phyloP scores from a whole-genome alignment of 2,888 invertebrate species.

The Anthrax anthrax region DNA sequence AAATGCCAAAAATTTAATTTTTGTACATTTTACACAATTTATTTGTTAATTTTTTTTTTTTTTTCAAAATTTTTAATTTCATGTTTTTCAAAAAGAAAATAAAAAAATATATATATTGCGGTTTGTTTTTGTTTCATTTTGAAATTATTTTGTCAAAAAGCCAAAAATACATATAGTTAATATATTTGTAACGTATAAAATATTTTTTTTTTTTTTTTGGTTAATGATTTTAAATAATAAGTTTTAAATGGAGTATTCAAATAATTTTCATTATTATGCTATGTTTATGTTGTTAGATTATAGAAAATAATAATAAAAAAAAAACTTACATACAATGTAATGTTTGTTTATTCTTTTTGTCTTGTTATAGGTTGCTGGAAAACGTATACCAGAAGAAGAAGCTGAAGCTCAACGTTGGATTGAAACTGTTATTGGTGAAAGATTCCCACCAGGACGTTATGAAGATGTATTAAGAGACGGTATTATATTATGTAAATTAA shows the following conservation, averaged over 20 bases:
- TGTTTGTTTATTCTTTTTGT: constrained; percentile 13
- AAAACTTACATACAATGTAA: not conserved
- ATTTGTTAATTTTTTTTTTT: too few relatives aligned
- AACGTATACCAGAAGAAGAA: constrained; percentile 66
- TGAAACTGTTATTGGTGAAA: constrained; percentile 63
- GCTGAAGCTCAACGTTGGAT: constrained; percentile 75
- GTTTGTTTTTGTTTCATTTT: not conserved
- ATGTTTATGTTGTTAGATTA: too few relatives aligned
- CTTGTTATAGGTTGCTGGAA: constrained; percentile 65
- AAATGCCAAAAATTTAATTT: not conserved
- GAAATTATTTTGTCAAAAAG: not conserved
- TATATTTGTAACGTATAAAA: not conserved
- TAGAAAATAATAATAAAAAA: not conserved
- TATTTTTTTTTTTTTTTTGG: too few relatives aligned
- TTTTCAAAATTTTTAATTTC: too few relatives aligned
- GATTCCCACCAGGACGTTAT: constrained; percentile 52
- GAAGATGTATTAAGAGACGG: constrained; percentile 73
- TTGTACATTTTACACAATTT: too few relatives aligned
- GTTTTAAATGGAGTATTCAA: too few relatives aligned
- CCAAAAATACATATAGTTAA: not conserved
- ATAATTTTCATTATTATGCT: too few relatives aligned
- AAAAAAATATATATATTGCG: too few relatives aligned
- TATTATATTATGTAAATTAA: constrained; percentile 71
- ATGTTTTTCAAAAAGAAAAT: too few relatives aligned
- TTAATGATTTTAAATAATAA: too few relatives aligned